These are phyloP conservation scores for Ashinkailepas kermadecensis DNA, from an alignment of 2,888 invertebrate species.

Conservation along the genomic window DNA sequence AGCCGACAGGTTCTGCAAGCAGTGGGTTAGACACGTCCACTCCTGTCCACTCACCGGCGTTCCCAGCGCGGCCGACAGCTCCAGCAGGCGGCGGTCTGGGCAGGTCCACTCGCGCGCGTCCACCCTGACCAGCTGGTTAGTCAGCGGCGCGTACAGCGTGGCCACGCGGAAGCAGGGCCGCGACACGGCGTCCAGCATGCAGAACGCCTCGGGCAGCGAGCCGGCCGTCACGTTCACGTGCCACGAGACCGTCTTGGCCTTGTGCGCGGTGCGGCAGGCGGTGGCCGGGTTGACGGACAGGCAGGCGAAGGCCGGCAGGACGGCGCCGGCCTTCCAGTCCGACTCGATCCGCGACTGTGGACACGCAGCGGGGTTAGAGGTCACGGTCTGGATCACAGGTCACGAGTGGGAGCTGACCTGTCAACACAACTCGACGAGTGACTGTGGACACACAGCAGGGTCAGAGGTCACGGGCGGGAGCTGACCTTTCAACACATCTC, in stretches of 20 bases:
- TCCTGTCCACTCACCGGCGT: background rate
- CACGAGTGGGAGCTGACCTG: background rate
- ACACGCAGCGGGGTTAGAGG: background rate
- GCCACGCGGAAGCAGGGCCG: background rate
- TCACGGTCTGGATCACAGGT: background rate
- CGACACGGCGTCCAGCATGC: background rate
- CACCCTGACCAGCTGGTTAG: background rate
- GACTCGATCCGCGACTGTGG: constrained; percentile 52
- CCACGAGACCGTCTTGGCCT: background rate
- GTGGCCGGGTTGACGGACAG: background rate
- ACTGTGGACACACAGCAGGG: no score
- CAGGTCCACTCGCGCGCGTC: constrained; percentile 1
- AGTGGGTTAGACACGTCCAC: background rate
- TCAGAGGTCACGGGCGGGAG: background rate
- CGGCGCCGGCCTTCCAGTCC: background rate
- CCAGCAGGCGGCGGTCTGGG: background rate
- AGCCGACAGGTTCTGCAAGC: no score
- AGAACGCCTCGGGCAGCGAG: background rate
- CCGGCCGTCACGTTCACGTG: background rate
- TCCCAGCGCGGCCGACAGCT: background rate
- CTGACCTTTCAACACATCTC: background rate
- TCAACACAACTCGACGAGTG: background rate
- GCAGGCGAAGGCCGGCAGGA: background rate
- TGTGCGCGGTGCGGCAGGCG: background rate
- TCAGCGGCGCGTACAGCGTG: background rate